Conservation (phyloP, 2,113 vertebrate genomes). For the Cinclus mexicanus region DNA sequence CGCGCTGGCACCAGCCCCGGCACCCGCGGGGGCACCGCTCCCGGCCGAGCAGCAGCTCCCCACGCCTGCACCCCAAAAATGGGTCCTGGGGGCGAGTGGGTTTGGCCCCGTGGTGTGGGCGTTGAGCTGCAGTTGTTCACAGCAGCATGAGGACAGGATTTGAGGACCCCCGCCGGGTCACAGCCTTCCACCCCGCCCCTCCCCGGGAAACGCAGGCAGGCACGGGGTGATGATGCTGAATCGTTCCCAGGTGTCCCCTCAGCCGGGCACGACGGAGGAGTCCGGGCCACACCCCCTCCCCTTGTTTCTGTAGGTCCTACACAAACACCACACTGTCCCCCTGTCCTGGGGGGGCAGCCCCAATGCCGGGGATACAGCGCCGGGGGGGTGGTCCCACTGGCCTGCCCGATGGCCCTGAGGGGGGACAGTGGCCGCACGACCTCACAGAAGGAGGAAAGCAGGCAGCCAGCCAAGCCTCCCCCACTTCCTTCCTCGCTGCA, state of each 20-base stretch:
- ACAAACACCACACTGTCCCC: neutral
- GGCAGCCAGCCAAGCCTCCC: neutral
- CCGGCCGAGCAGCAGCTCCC: neutral
- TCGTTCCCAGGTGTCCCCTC: neutral
- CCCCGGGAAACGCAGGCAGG: rapidly evolving
- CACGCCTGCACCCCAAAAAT: neutral
- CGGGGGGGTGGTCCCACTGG: neutral
- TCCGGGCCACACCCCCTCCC: neutral
- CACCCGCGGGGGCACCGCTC: neutral
- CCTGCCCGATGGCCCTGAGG: neutral
- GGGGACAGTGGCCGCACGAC: neutral
- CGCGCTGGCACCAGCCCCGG: neutral
- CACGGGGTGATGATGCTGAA: neutral
- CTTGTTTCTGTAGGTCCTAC: neutral
- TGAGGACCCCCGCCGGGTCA: neutral
- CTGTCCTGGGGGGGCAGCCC: too few species aligned
- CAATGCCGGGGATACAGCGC: neutral
- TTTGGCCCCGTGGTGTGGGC: rapidly evolving
- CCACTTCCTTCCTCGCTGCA: neutral
- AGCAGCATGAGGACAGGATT: neutral
- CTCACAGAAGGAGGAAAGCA: neutral
- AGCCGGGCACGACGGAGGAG: rapidly evolving
- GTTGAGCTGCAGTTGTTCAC: neutral
- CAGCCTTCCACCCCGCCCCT: neutral
- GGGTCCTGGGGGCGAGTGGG: rapidly evolving